Percentiles rank a stretch among this genome's conserved stretches.
These are phyloP conservation scores for Pterostichus madidus DNA, from an alignment of 2,888 invertebrate genomes.

Conservation along the genomic window DNA sequence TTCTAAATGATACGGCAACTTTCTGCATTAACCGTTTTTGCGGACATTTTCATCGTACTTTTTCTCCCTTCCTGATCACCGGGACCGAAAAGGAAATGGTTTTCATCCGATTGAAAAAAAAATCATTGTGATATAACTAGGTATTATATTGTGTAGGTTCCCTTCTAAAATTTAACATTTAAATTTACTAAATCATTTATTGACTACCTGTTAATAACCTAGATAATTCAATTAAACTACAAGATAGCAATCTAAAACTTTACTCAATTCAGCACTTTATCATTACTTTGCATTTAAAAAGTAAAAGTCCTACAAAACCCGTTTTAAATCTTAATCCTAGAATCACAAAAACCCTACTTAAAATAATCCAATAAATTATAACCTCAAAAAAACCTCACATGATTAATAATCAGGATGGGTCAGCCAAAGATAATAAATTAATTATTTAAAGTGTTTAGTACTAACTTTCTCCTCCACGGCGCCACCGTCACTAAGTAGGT, in stretches of 20 bases:
- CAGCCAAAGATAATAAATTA: slow-evolving; percentile 24
- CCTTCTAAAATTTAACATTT: too few relatives aligned
- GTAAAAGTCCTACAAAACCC: slow-evolving; percentile 32
- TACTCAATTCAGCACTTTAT: not conserved
- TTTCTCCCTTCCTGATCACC: too few relatives aligned
- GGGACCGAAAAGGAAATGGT: too few relatives aligned
- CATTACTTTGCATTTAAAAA: slow-evolving; percentile 25
- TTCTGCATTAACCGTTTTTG: too few relatives aligned
- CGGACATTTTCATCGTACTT: too few relatives aligned
- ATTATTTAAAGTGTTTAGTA: slow-evolving; percentile 55
- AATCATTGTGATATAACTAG: too few relatives aligned
- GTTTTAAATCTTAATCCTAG: slow-evolving; percentile 21
- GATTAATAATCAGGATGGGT: slow-evolving; percentile 44
- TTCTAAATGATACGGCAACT: too few relatives aligned
- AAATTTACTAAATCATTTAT: too few relatives aligned
- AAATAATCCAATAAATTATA: not conserved
- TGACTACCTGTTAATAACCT: too few relatives aligned
- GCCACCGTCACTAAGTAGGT: slow-evolving; percentile 59
- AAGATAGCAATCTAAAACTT: not conserved
- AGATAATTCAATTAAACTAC: not conserved
- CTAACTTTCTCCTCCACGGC: slow-evolving; percentile 60
- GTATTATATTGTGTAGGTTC: too few relatives aligned
- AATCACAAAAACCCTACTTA: not conserved
- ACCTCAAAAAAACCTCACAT: not conserved
- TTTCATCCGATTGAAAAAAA: too few relatives aligned